Base-by-base conservation (phyloP, 1,140 invertebrate genomes). In the Micrasema longulum region DNA sequence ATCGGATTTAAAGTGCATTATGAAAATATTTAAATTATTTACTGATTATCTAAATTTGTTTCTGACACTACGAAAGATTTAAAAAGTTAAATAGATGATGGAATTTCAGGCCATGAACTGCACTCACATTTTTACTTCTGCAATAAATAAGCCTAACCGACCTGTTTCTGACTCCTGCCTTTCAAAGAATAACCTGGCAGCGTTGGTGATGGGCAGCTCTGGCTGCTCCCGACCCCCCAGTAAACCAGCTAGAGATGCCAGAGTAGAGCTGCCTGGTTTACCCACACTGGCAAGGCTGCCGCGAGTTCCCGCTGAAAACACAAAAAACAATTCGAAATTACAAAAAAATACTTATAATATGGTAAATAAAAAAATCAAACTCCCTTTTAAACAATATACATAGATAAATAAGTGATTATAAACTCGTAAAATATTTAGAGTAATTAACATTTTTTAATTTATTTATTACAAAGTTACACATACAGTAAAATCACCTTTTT, bases 161-260 rank as follows among this genome's bases (percentile, higher is more conserved):
- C 71, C 71, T 52, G 64, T 50, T 35, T 72, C 71, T 4, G 53
- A 62, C n/a, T 72, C 71, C 35, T 67, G 71, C 47, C 71, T 47
- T 20, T 52, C 50, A 45, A 53, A 57, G 53, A 50, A 60, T 2
- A 55, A 31, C 6, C 65, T 43, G 10, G 65, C 65, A 23, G 65
- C 65, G 18, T 18, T 55, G 35, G 65, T 68, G 65, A 68, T 68
- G 65, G 65, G 65, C 12, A 68, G 35, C 4, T 68, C 65, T 71
- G 81, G 80, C 26, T 84, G 83, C 52, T 85, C 84, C 20, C 84
- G 36, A 23, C 68, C 71, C 26, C 75, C 72, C 4, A 92, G 85
- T 10, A 95, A 80, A 18, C 93, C 93, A 5, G 93, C 92, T 12
- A 95, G 83, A 76, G 91, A 94, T 1, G 92, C 93, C 23, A 96